A percentile compares a stretch with the other conserved stretches of the same genome.
Evolutionary conservation across 2,797 vertebrate genomes (phyloP).

Genomic region (Picus viridis): DNA sequence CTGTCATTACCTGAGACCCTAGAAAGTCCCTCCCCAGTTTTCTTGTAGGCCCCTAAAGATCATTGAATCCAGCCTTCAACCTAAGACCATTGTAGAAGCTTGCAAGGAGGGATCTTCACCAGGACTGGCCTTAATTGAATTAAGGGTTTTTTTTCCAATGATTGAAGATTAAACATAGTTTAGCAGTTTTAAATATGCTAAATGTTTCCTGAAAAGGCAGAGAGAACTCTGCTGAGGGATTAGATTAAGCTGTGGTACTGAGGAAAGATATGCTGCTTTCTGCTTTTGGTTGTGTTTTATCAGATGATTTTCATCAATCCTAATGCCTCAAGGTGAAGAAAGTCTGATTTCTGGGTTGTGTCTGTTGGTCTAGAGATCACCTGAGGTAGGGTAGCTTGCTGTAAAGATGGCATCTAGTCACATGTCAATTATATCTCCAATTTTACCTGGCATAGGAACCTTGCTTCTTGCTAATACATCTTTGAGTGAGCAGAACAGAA

Average conservation of each 20-base stretch:
- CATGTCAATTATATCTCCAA: neutral
- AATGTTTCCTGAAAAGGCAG: constrained; percentile 64
- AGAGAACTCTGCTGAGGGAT: constrained; percentile 36
- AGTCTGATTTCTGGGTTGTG: neutral
- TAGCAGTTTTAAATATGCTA: constrained; percentile 59
- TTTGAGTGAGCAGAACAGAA: neutral
- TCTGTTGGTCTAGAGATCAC: neutral
- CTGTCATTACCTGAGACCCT: too few relatives aligned
- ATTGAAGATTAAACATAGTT: constrained; percentile 59
- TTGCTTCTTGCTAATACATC: neutral
- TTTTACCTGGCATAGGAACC: neutral
- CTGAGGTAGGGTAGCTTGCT: neutral
- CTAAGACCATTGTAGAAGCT: too few relatives aligned
- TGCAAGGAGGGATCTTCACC: neutral
- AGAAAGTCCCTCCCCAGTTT: too few relatives aligned
- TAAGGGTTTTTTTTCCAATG: constrained; percentile 36
- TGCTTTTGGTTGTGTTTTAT: constrained; percentile 39
- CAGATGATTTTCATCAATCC: constrained; percentile 1
- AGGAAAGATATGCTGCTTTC: neutral
- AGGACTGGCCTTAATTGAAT: constrained; percentile 59
- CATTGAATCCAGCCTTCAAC: too few relatives aligned
- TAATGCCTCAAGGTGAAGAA: neutral
- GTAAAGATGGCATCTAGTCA: neutral
- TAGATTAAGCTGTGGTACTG: neutral
- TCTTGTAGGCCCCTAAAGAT: too few relatives aligned